These are phyloP conservation scores for Pituophis catenifer DNA, from an alignment of 2,113 vertebrate genomes.

Conservation along the genomic window DNA sequence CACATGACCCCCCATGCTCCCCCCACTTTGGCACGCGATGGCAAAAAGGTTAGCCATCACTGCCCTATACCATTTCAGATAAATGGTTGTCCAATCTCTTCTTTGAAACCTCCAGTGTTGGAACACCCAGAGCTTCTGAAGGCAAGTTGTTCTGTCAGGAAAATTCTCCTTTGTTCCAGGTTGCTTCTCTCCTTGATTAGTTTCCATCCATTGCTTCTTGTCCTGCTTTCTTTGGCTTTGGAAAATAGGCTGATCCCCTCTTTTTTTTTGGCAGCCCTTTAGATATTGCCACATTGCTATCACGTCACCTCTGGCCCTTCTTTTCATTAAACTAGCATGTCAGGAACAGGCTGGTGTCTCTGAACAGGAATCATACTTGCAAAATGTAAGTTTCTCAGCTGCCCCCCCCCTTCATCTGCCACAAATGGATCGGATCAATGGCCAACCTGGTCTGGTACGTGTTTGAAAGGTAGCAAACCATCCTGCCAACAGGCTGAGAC, in stretches of 20 bases:
- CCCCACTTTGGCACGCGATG: too few relatives aligned
- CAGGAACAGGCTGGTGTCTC: neutral
- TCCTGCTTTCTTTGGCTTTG: too few relatives aligned
- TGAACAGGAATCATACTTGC: neutral
- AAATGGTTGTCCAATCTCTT: neutral
- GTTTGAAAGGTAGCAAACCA: neutral
- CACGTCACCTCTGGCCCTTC: neutral
- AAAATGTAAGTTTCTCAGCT: neutral
- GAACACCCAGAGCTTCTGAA: neutral
- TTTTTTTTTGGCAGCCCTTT: too few relatives aligned
- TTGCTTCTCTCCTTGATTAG: neutral
- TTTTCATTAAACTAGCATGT: neutral
- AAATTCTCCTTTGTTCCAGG: neutral
- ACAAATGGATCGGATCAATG: neutral
- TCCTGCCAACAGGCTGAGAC: neutral
- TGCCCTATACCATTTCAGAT: neutral
- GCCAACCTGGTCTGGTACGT: rapidly evolving
- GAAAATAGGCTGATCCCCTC: too few relatives aligned
- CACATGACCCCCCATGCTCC: too few relatives aligned
- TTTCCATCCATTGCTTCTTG: neutral
- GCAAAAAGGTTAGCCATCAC: too few relatives aligned
- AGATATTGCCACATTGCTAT: too few relatives aligned
- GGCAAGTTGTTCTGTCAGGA: neutral
- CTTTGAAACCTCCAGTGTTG: neutral
- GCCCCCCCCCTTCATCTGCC: too few relatives aligned